Evolutionary conservation across 2,797 vertebrate species (phyloP).

Genomic region (Enteromius argenteus): DNA sequence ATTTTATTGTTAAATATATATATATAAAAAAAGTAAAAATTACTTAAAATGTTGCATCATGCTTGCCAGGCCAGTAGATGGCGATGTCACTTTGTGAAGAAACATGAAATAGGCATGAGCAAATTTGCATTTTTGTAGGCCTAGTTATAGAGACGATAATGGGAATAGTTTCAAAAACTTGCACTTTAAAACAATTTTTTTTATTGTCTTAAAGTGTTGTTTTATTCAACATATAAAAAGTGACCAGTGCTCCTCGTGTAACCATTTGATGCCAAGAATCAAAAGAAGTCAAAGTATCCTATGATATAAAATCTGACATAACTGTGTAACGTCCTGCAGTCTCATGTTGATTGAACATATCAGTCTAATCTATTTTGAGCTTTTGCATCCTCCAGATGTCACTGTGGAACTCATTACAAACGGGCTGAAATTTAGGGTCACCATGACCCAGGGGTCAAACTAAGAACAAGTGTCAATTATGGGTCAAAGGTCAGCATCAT

Average conservation of each 20-base stretch:
- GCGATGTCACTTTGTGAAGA: background rate
- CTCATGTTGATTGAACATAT: background rate
- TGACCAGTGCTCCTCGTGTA: background rate
- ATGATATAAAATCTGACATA: background rate
- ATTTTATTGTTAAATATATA: too few relatives aligned
- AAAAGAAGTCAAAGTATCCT: background rate
- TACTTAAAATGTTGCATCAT: background rate
- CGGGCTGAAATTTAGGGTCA: background rate
- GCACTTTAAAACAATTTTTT: background rate
- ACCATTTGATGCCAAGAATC: background rate
- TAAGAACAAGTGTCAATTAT: conserved; percentile 47
- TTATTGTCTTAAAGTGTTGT: too few relatives aligned
- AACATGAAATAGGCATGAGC: background rate
- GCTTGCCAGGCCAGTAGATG: background rate
- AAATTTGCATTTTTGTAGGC: background rate
- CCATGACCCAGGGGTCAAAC: conserved; percentile 9
- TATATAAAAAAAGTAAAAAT: too few relatives aligned
- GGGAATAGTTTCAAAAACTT: background rate
- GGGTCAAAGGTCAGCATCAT: conserved; percentile 74
- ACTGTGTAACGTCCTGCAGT: background rate
- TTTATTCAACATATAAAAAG: too few relatives aligned
- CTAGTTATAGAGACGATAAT: background rate
- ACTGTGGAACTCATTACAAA: conserved; percentile 1
- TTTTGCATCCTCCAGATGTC: conserved; percentile 11
- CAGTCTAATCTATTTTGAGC: background rate